Base-by-base conservation (phyloP, 2,113 vertebrate genomes). In the Otis tarda region DNA sequence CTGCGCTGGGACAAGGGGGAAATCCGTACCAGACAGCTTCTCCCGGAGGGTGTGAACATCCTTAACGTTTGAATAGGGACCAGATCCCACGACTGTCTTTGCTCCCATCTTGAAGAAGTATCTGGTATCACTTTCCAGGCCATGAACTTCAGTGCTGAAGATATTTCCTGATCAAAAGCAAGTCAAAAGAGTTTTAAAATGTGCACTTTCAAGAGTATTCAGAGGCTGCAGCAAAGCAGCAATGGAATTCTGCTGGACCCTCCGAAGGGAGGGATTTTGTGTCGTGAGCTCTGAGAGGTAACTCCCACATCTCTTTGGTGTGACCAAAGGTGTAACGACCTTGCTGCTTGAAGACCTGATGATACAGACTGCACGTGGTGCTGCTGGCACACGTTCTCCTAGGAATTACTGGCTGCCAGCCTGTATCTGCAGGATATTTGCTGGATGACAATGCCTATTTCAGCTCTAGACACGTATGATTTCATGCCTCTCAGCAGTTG, bases 41-140 rank as follows among this genome's bases (percentile, higher is more conserved):
- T 98, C 98, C 56, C 98, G 96, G 3, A 98, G 98, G 10, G 98
- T 99, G 87, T 98, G 98, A 81, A 99, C 98, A 24, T 99, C 99
- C 96, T 98, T 99, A 50, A 99, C 94, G 3, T 97, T 97, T 6
- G 99, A 99, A 92, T 98, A 99, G 11, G 99, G 99, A 43, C 99
- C 99, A 1, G 98, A 98, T 22, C 99, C 99, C 94, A 99, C 98
- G 13, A 99, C 98, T 1, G 99, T 99, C 85, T 98, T 99, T 1
- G 99, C 99, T 57, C 98, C 98, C 97, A 99, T 98, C 97, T 99
- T 99, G 97, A 99, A 99, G 97, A 99, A 99, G 95, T 99, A 99
- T 67, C 97, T 97, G 3, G 98, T 99, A 94, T 98, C 98, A 25
- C 99, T 98, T 91, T 98, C 98, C 68, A 99, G 97, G 82, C 98